Conservation (phyloP, 2,113 vertebrate genomes). For the Pelobates fuscus region DNA sequence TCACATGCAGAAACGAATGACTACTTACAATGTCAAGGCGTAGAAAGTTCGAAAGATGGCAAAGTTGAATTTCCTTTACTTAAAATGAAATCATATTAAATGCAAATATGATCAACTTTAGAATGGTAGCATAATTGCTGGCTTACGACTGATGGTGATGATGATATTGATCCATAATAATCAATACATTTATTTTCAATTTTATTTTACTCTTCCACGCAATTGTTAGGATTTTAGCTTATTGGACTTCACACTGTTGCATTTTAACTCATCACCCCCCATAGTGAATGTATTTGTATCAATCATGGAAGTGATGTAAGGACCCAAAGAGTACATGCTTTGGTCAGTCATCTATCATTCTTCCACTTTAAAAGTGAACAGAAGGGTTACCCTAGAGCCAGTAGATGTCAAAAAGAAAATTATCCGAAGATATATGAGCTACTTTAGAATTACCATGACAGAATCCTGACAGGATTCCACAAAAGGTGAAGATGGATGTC, state of each 20-base stretch:
- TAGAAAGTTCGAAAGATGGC: no score
- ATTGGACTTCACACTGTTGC: slow-evolving; percentile 10
- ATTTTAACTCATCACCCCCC: slow-evolving; percentile 27
- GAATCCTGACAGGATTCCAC: slow-evolving; percentile 22
- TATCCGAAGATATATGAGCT: slow-evolving; percentile 37
- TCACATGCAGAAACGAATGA: no score
- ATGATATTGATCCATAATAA: no score
- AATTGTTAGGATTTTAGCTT: background rate
- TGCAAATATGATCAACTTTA: no score
- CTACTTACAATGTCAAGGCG: no score
- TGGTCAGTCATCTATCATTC: slow-evolving; percentile 42
- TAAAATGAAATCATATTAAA: no score
- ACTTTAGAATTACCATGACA: slow-evolving; percentile 38
- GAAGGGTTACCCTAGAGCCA: slow-evolving; percentile 47
- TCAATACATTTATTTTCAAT: no score
- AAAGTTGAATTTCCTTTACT: no score
- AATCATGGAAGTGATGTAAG: slow-evolving; percentile 41
- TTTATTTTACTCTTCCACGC: no score
- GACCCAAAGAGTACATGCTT: slow-evolving; percentile 21
- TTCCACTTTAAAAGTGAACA: slow-evolving; percentile 44
- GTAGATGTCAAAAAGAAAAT: slow-evolving; percentile 42
- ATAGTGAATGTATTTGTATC: slow-evolving; percentile 42
- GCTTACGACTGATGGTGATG: no score
- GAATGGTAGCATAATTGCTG: no score
- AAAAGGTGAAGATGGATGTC: slow-evolving; percentile 36